These are phyloP conservation scores for Pedetes capensis DNA, from an alignment of 2,113 vertebrate genomes.

Conservation along the genomic window DNA sequence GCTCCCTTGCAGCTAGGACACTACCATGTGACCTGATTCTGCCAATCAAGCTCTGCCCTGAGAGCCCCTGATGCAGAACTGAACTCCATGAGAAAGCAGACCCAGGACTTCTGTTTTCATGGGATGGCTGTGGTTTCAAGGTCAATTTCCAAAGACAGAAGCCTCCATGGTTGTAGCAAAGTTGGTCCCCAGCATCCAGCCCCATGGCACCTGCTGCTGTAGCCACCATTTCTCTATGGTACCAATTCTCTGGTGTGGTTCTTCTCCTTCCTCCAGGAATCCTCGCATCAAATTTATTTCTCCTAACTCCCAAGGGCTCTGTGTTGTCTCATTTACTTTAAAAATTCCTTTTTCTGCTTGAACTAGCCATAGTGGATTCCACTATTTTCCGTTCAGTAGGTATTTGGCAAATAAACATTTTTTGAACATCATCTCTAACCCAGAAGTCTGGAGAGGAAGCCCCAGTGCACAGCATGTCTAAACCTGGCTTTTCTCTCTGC, in stretches of 20 bases:
- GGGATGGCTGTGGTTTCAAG: background rate
- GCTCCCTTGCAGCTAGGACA: background rate
- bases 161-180: background rate
- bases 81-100: background rate
- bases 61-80: background rate
- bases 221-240: rapidly evolving
- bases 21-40: background rate
- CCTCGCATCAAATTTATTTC: background rate
- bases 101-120: background rate
- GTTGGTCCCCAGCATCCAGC: background rate
- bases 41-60: background rate
- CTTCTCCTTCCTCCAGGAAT: background rate
- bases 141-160: background rate
- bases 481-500: background rate
- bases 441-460: background rate
- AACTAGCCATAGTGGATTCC: background rate
- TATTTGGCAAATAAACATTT: background rate
- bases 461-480: rapidly evolving
- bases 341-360: background rate
- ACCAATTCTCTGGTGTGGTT: rapidly evolving
- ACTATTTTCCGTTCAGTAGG: background rate
- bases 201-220: background rate
- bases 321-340: background rate
- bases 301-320: background rate
- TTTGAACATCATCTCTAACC: background rate